These are phyloP conservation scores for Anoplopoma fimbria DNA, from an alignment of 2,113 vertebrate genomes.

Conservation along the genomic window DNA sequence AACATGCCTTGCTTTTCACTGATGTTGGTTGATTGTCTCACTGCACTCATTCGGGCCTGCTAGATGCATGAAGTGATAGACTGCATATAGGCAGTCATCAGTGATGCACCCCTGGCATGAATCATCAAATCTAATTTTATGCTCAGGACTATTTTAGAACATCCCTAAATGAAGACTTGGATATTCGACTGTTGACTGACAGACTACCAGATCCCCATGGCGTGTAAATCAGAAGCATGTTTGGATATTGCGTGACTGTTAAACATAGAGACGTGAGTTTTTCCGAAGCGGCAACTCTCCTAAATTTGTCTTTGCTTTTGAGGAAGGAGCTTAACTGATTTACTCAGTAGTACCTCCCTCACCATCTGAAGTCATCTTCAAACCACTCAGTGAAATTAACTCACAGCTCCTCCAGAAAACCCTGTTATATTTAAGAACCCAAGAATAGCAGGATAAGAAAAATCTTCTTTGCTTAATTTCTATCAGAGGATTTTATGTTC, in stretches of 20 bases:
- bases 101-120: constrained; percentile 14
- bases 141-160: constrained; percentile 55
- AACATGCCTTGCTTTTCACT: constrained; percentile 61
- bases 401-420: constrained; percentile 15
- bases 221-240: background rate
- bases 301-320: constrained; percentile 45
- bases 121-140: constrained; percentile 56
- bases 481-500: constrained; percentile 23
- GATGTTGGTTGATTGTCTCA: constrained; percentile 1
- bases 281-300: constrained; percentile 18
- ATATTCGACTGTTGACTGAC: constrained; percentile 41
- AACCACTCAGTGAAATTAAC: constrained; percentile 32
- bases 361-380: constrained; percentile 41
- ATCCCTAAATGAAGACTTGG: constrained; percentile 11
- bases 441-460: constrained; percentile 25
- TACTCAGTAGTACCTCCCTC: constrained; percentile 7
- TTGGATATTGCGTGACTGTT: constrained; percentile 8
- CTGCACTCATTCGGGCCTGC: constrained; percentile 5
- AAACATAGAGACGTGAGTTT: constrained; percentile 22
- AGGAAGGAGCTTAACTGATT: constrained; percentile 50
- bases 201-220: constrained; percentile 42
- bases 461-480: background rate
- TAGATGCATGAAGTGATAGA: background rate
- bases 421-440: constrained; percentile 2
- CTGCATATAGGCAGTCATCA: constrained; percentile 7